phyloP scores from a whole-genome alignment of 2,888 invertebrate genomes.

The Heliconius cydno region DNA sequence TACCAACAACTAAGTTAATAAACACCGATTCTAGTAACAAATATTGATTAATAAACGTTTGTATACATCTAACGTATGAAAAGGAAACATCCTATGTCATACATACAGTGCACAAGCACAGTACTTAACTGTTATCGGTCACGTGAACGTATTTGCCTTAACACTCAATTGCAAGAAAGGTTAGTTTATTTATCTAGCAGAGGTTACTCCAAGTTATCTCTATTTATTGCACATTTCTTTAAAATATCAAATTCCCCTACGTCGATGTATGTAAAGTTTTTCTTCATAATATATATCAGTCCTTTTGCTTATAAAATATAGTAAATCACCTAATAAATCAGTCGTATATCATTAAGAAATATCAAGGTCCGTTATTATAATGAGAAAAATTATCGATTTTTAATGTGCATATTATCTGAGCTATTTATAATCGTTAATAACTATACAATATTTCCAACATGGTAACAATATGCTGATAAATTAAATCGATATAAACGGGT shows the following conservation, averaged over 20 bases:
- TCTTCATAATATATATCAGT: no score
- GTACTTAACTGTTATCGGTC: slow-evolving; percentile 13
- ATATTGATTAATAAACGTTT: not conserved
- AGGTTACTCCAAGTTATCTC: slow-evolving; percentile 19
- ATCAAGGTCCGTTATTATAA: slow-evolving; percentile 9
- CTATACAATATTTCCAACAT: not conserved
- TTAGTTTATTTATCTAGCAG: slow-evolving; percentile 20
- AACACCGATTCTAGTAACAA: not conserved
- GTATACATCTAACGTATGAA: not conserved
- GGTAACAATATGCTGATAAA: slow-evolving; percentile 18
- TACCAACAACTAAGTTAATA: not conserved
- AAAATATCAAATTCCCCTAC: not conserved
- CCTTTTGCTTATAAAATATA: not conserved
- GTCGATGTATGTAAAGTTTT: not conserved
- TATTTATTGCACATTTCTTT: slow-evolving; percentile 3
- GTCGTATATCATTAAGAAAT: slow-evolving; percentile 8
- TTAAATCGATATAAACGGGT: slow-evolving; percentile 14
- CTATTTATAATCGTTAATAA: slow-evolving; percentile 15
- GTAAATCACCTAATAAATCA: slow-evolving; percentile 4
- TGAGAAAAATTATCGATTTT: slow-evolving; percentile 22
- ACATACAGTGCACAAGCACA: not conserved
- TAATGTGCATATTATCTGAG: slow-evolving; percentile 21
- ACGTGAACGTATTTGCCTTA: slow-evolving; percentile 1
- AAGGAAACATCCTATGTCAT: not conserved
- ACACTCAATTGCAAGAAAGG: slow-evolving; percentile 18